Evolutionary conservation across 2,888 invertebrate genomes (phyloP).

Genomic region (Abrostola triplasia): DNA sequence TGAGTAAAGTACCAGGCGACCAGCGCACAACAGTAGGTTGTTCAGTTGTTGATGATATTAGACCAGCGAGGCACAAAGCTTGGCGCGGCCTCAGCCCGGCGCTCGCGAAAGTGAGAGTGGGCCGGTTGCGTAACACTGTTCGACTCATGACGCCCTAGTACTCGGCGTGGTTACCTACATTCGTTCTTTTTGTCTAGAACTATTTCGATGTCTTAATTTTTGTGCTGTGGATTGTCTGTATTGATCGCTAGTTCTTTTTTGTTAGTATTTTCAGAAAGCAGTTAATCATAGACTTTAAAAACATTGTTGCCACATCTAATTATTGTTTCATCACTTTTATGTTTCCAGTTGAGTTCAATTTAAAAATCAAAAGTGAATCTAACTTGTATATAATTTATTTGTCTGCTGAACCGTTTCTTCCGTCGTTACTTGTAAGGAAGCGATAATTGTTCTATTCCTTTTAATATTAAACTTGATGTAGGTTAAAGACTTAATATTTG

Average conservation of each 20-base stretch:
- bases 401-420: no score
- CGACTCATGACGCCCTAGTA: conserved; percentile 79
- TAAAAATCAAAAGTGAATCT: no score
- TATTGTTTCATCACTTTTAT: not conserved
- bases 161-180: conserved; percentile 63
- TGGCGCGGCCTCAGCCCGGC: conserved; percentile 66
- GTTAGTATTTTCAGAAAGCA: conserved; percentile 12
- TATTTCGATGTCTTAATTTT: conserved; percentile 39
- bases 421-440: no score
- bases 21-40: conserved; percentile 66
- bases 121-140: conserved; percentile 78
- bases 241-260: conserved; percentile 5
- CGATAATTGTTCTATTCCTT: no score
- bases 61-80: conserved; percentile 67
- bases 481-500: not conserved
- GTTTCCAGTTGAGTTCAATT: not conserved
- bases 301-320: not conserved
- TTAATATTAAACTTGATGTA: no score
- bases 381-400: no score
- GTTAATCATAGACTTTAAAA: not conserved
- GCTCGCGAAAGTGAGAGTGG: conserved; percentile 86
- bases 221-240: conserved; percentile 14
- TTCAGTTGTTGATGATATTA: conserved; percentile 68
- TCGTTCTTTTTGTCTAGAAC: conserved; percentile 56
- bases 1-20: conserved; percentile 67